Evolutionary conservation across 2,888 invertebrate species (phyloP), one percentile per base, ranked within the genome.

Genomic region (Diploptera punctata): DNA sequence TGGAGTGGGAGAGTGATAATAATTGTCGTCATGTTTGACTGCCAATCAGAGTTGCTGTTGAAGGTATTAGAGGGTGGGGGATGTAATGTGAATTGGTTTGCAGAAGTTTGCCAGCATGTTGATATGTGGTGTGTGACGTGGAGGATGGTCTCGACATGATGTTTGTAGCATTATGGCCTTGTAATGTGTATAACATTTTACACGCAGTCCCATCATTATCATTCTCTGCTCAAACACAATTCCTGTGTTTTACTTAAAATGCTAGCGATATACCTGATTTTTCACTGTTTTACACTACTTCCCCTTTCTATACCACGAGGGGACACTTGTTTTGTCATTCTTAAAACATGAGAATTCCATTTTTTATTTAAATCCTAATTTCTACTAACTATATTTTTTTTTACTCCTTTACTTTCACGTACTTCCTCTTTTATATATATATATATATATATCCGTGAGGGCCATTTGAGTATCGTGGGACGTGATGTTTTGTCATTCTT

Each of bases 11-110:
- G 73, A 68, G 68, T 71, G 74, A 71, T 71, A 74, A 74, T 74
- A 74, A 74, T 74, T 74, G 74, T 75, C 74, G 68, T 75, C 74
- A 73, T 75, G 73, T 73, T 75, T 72, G 73, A 70, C 74, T 75
- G 74, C 72, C 74, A 75, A 75, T 75, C 74, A 75, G 74, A 71
- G 57, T 71, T 68, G 73, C 71, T 65, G 69, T 65, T 68, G 68
- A 68, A 54, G 68, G 68, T 68, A 68, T 68, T 68, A 68, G 67
- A 68, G 73, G 13, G 13, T 13, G 68, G 19, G 68, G 68, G 52
- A 68, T 54, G 68, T 54, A 38, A 54, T 49, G 68, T 54, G 52
- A 68, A 65, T 65, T 65, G 65, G 65, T 65, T 65, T 65, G 65
- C 44, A 65, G 65, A 65, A 65, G 65, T 65, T 65, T 65, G 65